Base-by-base conservation (phyloP, 2,888 invertebrate genomes). In the Agrilus mali region DNA sequence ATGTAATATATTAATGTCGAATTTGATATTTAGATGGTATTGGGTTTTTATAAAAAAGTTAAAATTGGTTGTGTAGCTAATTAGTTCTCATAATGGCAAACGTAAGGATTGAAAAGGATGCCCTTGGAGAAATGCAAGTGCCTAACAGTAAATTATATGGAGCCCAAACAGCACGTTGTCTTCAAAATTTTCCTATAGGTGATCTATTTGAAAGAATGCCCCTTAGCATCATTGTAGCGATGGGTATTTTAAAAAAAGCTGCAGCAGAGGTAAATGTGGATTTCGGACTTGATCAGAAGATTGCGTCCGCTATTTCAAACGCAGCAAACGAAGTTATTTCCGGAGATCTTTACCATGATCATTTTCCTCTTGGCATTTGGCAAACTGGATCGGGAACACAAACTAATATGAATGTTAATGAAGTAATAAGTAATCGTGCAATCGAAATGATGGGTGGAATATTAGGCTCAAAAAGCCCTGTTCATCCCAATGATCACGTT, bases 401-500 rank as follows among this genome's bases (percentile, higher is more conserved):
- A 59, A 73, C 73, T 22, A 77, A 77, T 59, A 77, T 77, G 77
- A 77, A 77, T 55, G 71, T 74, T 31, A 77, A 77, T 58, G 77
- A 77, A 60, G 66, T 69, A 2, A 71, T 83, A 44, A 79, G 90
- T 40, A 95, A 94, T 70, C 75, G 88, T 38, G 94, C 93, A 1
- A 94, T 93, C 59, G 86, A 94, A 65, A 66, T 89, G 40, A 55
- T 92, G 38, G 92, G 92, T 14, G 94, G 94, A 7, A 70, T 77
- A 51, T 70, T 93, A 12, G 94, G 94, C 44, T 84, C 84, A 43
- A 94, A 94, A 61, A 74, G 67, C 22, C 93, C 93, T 0, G 92
- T 95, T 0, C 94, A 95, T 63, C 95, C 95, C 1, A 95, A 95
- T 65, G 95, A 95, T 64, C 94, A 95, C 68, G 94, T 95, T 43